A percentile compares a stretch with the other conserved stretches of the same genome.
phyloP scores from a whole-genome alignment of 2,113 vertebrate species.

The Seriola rivoliana region DNA sequence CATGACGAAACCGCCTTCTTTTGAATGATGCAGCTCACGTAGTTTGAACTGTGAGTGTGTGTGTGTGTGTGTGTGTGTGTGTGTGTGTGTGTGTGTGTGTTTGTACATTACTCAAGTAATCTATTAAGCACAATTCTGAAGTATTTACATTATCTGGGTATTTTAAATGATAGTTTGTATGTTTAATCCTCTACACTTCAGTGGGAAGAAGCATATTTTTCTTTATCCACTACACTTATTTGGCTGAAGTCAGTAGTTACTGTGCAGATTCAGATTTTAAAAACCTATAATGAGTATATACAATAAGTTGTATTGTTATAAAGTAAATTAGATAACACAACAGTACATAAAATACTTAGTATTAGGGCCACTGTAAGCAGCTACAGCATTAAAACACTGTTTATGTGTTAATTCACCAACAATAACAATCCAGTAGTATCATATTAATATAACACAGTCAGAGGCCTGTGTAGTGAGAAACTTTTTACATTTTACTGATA shows the following conservation, averaged over 20 bases:
- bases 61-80: background rate
- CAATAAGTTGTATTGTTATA: background rate
- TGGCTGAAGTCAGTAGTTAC: background rate
- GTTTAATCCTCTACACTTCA: background rate
- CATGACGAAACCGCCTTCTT: conserved; percentile 44
- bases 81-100: conserved; percentile 6
- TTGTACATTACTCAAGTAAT: background rate
- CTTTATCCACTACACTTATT: background rate
- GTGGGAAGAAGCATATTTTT: background rate
- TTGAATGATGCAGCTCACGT: conserved; percentile 55
- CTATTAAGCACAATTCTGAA: background rate
- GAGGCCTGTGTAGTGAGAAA: no score
- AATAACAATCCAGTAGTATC: no score
- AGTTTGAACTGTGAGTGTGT: conserved; percentile 15
- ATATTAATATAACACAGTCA: no score
- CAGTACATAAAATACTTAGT: background rate
- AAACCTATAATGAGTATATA: background rate
- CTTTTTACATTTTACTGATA: no score
- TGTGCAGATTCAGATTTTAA: background rate
- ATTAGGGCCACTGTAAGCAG: background rate
- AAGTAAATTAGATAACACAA: background rate
- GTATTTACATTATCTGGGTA: background rate
- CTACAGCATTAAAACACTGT: background rate
- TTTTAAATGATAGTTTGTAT: background rate
- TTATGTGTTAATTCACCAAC: no score